These are phyloP conservation scores for Hepsetus odoe DNA, from an alignment of 2,113 vertebrate genomes.

Conservation along the genomic window DNA sequence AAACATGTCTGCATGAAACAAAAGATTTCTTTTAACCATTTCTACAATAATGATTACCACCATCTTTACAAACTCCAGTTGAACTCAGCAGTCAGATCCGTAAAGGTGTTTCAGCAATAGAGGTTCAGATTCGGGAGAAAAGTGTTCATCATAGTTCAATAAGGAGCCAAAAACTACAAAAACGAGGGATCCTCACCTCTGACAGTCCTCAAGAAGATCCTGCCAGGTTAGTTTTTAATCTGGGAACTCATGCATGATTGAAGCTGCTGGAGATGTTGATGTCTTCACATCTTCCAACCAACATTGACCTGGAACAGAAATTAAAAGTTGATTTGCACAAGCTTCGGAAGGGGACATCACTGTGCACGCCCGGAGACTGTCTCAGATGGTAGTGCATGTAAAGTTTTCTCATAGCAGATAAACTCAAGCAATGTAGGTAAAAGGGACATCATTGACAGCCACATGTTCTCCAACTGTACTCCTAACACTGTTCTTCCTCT, in stretches of 20 bases:
- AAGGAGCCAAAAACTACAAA: background rate
- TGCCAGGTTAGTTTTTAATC: too few relatives aligned
- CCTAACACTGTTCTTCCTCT: too few relatives aligned
- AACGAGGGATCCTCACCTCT: slow-evolving; percentile 74
- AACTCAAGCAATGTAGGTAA: slow-evolving; percentile 74
- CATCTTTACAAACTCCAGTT: background rate
- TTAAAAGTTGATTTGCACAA: background rate
- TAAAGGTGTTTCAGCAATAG: slow-evolving; percentile 69
- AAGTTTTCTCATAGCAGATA: slow-evolving; percentile 79
- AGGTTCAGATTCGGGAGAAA: slow-evolving; percentile 75
- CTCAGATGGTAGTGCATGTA: slow-evolving; percentile 81
- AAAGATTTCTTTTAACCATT: background rate
- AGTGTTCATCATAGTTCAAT: slow-evolving; percentile 70
- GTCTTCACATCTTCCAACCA: slow-evolving; percentile 89
- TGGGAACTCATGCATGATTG: background rate
- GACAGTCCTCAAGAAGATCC: slow-evolving; percentile 86
- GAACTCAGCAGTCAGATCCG: slow-evolving; percentile 82
- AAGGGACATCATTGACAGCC: slow-evolving; percentile 76
- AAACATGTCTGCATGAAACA: slow-evolving; percentile 80
- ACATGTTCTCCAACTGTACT: too few relatives aligned
- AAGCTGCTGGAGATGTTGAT: slow-evolving; percentile 94
- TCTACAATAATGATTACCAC: background rate
- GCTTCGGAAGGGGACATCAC: too few relatives aligned
- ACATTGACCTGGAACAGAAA: slow-evolving; percentile 78
- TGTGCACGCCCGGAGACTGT: slow-evolving; percentile 29